Conservation (phyloP, 2,797 vertebrate species). For the Gymnothorax reevesii region DNA sequence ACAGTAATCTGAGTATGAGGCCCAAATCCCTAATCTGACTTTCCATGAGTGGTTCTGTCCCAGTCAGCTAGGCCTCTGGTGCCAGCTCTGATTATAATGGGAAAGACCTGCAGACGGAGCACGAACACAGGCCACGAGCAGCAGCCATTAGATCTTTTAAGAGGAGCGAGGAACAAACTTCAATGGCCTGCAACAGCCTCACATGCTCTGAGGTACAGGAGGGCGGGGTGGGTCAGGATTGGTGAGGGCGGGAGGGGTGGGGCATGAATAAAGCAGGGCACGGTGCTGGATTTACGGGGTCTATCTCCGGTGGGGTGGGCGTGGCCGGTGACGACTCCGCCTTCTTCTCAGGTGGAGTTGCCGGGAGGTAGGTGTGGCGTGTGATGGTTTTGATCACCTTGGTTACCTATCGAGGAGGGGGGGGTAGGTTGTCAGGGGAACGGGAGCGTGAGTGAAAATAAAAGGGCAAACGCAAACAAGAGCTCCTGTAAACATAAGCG, state of each 20-base stretch:
- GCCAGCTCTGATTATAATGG: conserved; percentile 6
- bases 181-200: conserved; percentile 54
- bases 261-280: conserved; percentile 6
- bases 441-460: background rate
- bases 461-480: background rate
- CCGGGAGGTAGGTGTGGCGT: conserved; percentile 58
- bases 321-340: conserved; percentile 53
- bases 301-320: conserved; percentile 41
- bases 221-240: background rate
- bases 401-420: conserved; percentile 58
- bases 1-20: conserved; percentile 26
- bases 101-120: conserved; percentile 25
- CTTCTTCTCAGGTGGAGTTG: conserved; percentile 47
- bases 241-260: background rate
- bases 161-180: conserved; percentile 50
- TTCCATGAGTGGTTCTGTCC: background rate
- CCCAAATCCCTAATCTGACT: conserved; percentile 52
- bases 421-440: conserved; percentile 21
- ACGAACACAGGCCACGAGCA: conserved; percentile 36
- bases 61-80: background rate
- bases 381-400: conserved; percentile 71
- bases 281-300: conserved; percentile 56
- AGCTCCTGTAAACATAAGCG: background rate
- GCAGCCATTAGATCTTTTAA: conserved; percentile 48
- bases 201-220: conserved; percentile 44